A percentile compares a stretch with the other conserved stretches of the same genome.
phyloP scores from a whole-genome alignment of 2,888 invertebrate genomes.

The Pachymerium ferrugineum region DNA sequence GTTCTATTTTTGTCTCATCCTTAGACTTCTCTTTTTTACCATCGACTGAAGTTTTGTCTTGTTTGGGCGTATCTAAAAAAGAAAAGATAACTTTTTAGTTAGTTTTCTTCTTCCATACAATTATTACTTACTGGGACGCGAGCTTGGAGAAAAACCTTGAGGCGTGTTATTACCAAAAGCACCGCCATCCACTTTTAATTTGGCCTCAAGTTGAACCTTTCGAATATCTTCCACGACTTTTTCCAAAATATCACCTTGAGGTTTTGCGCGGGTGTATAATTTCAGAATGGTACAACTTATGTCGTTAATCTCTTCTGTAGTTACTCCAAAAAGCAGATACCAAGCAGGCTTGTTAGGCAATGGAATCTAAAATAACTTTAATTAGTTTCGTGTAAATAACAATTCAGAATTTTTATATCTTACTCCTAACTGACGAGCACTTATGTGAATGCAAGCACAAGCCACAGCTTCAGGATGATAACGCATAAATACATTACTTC shows the following conservation, averaged over 20 bases:
- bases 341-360: slow-evolving; percentile 83
- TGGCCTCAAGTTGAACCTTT: slow-evolving; percentile 63
- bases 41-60: slow-evolving; percentile 30
- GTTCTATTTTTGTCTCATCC: background rate
- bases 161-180: slow-evolving; percentile 40
- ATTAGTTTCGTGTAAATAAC: background rate
- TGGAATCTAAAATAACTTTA: slow-evolving; percentile 50
- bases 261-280: slow-evolving; percentile 67
- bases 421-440: slow-evolving; percentile 79
- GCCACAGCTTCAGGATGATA: slow-evolving; percentile 96
- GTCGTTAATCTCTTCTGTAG: slow-evolving; percentile 74
- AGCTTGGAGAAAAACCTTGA: slow-evolving; percentile 34
- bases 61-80: slow-evolving; percentile 34
- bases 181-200: slow-evolving; percentile 55
- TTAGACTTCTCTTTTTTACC: slow-evolving; percentile 33
- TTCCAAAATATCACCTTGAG: slow-evolving; percentile 66
- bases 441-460: slow-evolving; percentile 96
- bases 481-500: slow-evolving; percentile 93
- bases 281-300: slow-evolving; percentile 75
- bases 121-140: slow-evolving; percentile 12
- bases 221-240: slow-evolving; percentile 66
- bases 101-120: background rate
- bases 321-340: slow-evolving; percentile 80
- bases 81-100: too few species aligned
- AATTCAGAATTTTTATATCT: slow-evolving; percentile 25